Percentiles rank a stretch among this genome's conserved stretches.
Conservation (phyloP, 2,797 vertebrate genomes). For the Phoebastria nigripes region DNA sequence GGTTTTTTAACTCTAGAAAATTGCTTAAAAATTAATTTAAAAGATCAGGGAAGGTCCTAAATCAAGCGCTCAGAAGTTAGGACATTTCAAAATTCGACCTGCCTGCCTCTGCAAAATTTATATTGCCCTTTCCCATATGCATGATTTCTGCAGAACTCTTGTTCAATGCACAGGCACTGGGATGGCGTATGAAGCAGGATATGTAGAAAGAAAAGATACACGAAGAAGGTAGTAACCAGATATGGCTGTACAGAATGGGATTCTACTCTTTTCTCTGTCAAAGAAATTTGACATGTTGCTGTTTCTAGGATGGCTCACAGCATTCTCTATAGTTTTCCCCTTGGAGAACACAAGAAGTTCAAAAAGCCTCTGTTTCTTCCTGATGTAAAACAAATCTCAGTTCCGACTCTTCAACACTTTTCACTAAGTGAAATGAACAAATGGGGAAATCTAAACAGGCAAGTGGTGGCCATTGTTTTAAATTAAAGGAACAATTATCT, state of each 20-base stretch:
- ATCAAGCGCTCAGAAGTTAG: background rate
- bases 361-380: background rate
- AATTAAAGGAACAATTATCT: background rate
- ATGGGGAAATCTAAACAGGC: background rate
- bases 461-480: background rate
- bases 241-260: background rate
- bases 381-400: background rate
- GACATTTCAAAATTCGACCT: background rate
- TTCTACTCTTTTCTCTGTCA: background rate
- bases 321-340: background rate
- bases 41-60: background rate
- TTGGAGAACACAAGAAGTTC: background rate
- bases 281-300: background rate
- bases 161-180: background rate
- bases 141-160: background rate
- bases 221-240: background rate
- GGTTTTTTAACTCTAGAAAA: background rate
- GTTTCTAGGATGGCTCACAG: background rate
- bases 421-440: background rate
- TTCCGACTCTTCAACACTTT: background rate
- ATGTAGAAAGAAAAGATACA: background rate
- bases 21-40: background rate
- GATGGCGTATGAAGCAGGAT: background rate
- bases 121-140: background rate
- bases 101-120: background rate